These are phyloP conservation scores for Hyperoplus lanceolatus DNA, from an alignment of 2,797 vertebrate species.

Conservation along the genomic window DNA sequence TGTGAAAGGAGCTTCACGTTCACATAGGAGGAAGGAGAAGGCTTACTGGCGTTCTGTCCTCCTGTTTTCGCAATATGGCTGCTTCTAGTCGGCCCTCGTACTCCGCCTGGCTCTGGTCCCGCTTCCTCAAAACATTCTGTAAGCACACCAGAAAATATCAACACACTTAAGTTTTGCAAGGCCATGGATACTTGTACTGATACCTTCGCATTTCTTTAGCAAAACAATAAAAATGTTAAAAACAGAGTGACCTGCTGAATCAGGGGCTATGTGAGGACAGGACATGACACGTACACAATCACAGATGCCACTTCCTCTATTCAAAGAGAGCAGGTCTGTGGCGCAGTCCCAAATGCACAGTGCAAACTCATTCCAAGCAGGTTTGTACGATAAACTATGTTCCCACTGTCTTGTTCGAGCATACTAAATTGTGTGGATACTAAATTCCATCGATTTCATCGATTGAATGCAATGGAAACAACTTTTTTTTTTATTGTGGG, in stretches of 20 bases:
- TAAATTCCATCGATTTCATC: not conserved
- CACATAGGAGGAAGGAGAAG: not conserved
- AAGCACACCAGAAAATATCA: conserved; percentile 13
- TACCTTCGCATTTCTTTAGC: not conserved
- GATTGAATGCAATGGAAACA: not conserved
- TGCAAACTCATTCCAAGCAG: not conserved
- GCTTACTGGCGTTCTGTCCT: conserved; percentile 93
- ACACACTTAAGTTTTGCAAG: not conserved
- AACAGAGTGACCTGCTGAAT: conserved; percentile 34
- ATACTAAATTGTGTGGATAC: no score
- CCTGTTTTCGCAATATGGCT: conserved; percentile 89
- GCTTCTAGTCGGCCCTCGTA: conserved; percentile 96
- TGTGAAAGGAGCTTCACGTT: not conserved
- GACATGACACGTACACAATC: conserved; percentile 40
- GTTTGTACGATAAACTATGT: not conserved
- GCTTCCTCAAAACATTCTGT: conserved; percentile 95
- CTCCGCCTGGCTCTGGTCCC: conserved; percentile 97
- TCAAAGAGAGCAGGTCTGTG: not conserved
- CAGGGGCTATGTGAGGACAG: conserved; percentile 6
- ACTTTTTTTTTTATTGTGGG: not conserved
- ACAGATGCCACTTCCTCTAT: conserved; percentile 19
- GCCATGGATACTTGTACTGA: not conserved
- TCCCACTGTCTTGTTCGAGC: not conserved
- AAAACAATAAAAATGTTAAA: not conserved
- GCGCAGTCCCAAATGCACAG: not conserved